Evolutionary conservation across 2,113 vertebrate genomes (phyloP), one percentile per base, ranked within the genome.

Genomic region (Ranitomeya imitator): DNA sequence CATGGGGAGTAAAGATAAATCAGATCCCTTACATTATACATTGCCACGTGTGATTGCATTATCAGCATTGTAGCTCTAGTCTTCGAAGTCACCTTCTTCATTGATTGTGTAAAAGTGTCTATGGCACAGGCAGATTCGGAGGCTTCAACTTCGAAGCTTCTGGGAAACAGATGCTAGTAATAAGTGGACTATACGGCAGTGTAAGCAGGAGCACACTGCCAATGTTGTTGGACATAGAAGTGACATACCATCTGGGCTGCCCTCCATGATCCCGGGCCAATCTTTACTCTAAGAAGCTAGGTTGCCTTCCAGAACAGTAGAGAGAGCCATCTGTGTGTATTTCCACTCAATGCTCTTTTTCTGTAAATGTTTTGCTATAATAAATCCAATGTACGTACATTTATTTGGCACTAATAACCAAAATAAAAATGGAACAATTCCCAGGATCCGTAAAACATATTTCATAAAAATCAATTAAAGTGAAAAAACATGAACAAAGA

Each of bases 251-350:
- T 19, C 18, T 61, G 78, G 37, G 78, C 78, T 80, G 26, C n/a
- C n/a, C 2, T 55, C n/a, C 51, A 57, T 59, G 21, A 55, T 26
- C n/a, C 31, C 45, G 73, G 37, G 73, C 73, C 45, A 76, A 76
- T 76, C 16, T 60, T 81, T 81, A 16, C 79, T 31, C 57, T 81
- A 31, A 57, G 55, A 81, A 81, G 61, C 23, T 61, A 60, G 14
- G 3, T 37, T 31, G 1, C 55, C 18, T 15, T 37, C 14, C 79
- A 37, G 10, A 81, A 81, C 7, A 81, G n/a, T 57, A 60, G 23
- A 76, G 5, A 60, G 5, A 60, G 79, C 57, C 55, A 10, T 61
- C 79, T 81, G 15, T 55, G 61, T 60, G 37, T 81, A 81, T 81
- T 61, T 2, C 23, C 55, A 37, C 4, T 26, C 14, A 60, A 37